phyloP scores from a whole-genome alignment of 2,797 vertebrate species.

The Alosa sapidissima region DNA sequence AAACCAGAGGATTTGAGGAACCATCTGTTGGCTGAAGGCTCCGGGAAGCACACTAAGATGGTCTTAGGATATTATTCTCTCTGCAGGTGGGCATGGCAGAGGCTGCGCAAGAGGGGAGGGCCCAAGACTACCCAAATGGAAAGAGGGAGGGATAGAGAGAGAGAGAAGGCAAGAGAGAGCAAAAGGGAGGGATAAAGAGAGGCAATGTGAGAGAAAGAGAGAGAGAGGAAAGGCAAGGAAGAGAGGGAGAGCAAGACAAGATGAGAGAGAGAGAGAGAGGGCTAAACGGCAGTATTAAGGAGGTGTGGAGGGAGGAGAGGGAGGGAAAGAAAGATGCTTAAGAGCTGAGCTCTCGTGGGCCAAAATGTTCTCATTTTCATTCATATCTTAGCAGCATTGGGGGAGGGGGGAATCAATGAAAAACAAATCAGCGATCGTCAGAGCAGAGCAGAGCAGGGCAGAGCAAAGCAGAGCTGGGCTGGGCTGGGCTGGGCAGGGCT shows the following conservation, averaged over 20 bases:
- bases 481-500: too few species aligned
- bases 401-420: not conserved
- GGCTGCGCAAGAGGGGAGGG: not conserved
- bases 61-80: constrained; percentile 79
- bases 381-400: not conserved
- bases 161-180: not conserved
- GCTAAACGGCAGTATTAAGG: constrained; percentile 5
- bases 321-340: not conserved
- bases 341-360: not conserved
- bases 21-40: constrained; percentile 79
- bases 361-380: constrained; percentile 5
- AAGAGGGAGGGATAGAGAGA: not conserved
- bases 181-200: not conserved
- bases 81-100: constrained; percentile 68
- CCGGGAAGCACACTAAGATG: constrained; percentile 72
- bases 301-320: not conserved
- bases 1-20: constrained; percentile 75
- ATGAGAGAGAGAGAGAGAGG: not conserved
- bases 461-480: too few species aligned
- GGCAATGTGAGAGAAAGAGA: not conserved
- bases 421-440: not conserved
- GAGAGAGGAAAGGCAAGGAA: not conserved
- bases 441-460: too few species aligned
- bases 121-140: not conserved
- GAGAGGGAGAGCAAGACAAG: not conserved